Evolutionary conservation across 2,888 invertebrate genomes (phyloP).

Genomic region (Phortica magna): DNA sequence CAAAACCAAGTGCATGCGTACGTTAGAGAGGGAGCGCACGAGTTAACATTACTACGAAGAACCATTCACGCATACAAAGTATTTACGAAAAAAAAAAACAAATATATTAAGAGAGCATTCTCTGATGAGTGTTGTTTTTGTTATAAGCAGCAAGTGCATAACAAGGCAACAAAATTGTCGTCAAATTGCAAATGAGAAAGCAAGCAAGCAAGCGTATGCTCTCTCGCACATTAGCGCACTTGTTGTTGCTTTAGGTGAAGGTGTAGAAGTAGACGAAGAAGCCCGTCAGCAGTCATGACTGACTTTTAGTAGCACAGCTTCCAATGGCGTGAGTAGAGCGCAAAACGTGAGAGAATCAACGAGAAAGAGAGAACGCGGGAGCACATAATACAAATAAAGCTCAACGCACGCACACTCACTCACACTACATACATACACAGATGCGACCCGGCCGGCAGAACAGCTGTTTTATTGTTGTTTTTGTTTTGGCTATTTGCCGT

Average conservation of each 20-base stretch:
- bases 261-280: not conserved
- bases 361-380: too few species aligned
- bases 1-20: not conserved
- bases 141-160: not conserved
- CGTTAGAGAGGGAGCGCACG: not conserved
- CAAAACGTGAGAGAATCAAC: not conserved
- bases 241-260: not conserved
- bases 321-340: not conserved
- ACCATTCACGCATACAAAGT: too few species aligned
- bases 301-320: not conserved
- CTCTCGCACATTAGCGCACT: not conserved
- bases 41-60: too few species aligned
- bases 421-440: not conserved
- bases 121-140: not conserved
- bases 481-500: not conserved
- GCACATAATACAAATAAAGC: not conserved
- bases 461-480: slow-evolving; percentile 27
- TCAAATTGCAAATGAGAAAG: not conserved
- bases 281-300: too few species aligned
- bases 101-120: too few species aligned
- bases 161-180: not conserved
- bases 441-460: slow-evolving; percentile 24
- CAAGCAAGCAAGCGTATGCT: not conserved
- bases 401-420: not conserved
- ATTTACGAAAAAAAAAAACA: too few species aligned